Conservation (phyloP, 2,888 invertebrate genomes). For the Pogonocherus hispidulus region DNA sequence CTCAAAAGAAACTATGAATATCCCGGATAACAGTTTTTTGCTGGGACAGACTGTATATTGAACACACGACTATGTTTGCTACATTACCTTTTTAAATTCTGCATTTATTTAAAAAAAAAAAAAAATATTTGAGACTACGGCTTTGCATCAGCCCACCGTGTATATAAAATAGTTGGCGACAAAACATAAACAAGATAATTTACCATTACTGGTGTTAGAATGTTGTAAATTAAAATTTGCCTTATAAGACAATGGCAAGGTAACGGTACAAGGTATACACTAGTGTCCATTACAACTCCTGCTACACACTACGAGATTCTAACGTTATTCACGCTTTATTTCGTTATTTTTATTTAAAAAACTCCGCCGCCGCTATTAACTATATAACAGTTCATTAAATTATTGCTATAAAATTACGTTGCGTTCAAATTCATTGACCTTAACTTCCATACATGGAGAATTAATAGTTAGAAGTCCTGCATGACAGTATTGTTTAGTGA, state of each 20-base stretch:
- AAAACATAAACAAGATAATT: conserved; percentile 23
- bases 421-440: conserved; percentile 30
- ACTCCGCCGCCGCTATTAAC: conserved; percentile 5
- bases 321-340: conserved; percentile 9
- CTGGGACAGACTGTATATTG: too few species aligned
- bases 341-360: conserved; percentile 13
- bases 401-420: conserved; percentile 21
- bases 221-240: conserved; percentile 26
- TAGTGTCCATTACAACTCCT: conserved; percentile 5
- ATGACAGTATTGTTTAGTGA: conserved; percentile 13
- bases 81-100: too few species aligned
- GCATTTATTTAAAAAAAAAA: too few species aligned
- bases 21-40: too few species aligned
- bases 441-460: conserved; percentile 21
- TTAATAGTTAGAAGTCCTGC: conserved; percentile 4
- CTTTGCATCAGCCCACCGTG: too few species aligned
- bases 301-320: conserved; percentile 8
- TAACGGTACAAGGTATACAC: conserved; percentile 17
- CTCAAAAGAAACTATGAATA: too few species aligned
- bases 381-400: conserved; percentile 17
- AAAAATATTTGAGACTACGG: too few species aligned
- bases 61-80: too few species aligned
- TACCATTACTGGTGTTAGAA: conserved; percentile 23
- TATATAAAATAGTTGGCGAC: not conserved
- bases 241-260: conserved; percentile 27